Evolutionary conservation across 64 coral and sea anemone species (phyloP), one percentile per base, ranked within the genome.

Genomic region (Trachythela sp.): DNA sequence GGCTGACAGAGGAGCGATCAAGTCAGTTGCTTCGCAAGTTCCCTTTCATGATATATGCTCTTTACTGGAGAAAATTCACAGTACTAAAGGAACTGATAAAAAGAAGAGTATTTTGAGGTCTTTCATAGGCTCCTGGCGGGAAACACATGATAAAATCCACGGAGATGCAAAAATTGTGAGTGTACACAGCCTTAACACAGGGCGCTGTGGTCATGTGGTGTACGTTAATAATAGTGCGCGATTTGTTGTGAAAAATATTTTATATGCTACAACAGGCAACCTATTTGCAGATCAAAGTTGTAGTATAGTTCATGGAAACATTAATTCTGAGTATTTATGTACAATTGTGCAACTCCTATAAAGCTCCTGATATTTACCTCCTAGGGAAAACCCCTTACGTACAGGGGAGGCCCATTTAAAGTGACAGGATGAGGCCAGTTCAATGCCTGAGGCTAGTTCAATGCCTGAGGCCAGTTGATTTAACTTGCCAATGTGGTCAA

Each of bases 31-130:
- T 76, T 60, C 93, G 68, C 88, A 99, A 58, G 96, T 91, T 13
- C 96, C 96, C 14, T 99, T 99, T 88, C 89, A 84, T 75, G 89
- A 99, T 71, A 72, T 99, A 38, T 99, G 96, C 85, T 36, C 26
- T 15, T 77, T 95, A 20, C 68, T 99, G 72, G 96, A 99, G 48
- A 99, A 92, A 84, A 93, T 99, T 42, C 85, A 86, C 39, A 77
- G 86, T 27, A 90, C 87, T 13, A 50, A 54, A 39, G 96, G 96
- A 40, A 94, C 87, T 4, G 96, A 99, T 24, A 99, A 95, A 86
- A 99, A 99, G 51, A 99, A 93, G 84, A 92, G 91, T 32, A 54
- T 93, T 83, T 88, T 99, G 24, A 87, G 59, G 84, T 89, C 39
- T 0, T 95, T 99, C 48, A 59, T 93, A 9, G 83, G 41, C 48